These are phyloP conservation scores for Oscheius sp. DNA, from an alignment of 2,888 invertebrate species.

Conservation along the genomic window DNA sequence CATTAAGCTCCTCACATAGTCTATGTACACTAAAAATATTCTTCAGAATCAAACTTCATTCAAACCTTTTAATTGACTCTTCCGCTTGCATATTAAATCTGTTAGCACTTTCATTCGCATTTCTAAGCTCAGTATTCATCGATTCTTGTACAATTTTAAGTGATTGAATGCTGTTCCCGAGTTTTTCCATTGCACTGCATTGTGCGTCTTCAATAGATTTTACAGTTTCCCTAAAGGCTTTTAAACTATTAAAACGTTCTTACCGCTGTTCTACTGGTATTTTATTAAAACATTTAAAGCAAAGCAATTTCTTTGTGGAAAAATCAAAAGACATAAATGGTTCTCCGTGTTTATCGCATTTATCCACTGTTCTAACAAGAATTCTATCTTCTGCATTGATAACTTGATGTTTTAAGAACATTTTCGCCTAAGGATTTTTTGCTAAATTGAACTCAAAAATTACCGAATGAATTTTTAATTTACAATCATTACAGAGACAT, in stretches of 20 bases:
- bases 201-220: conserved; percentile 14
- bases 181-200: conserved; percentile 9
- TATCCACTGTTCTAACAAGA: conserved; percentile 57
- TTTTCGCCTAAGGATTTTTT: conserved; percentile 75
- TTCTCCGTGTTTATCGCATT: conserved; percentile 79
- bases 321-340: conserved; percentile 82
- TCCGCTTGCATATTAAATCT: not conserved
- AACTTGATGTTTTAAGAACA: conserved; percentile 81
- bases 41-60: not conserved
- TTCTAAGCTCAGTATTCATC: conserved; percentile 4
- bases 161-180: not conserved
- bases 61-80: not conserved
- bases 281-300: conserved; percentile 80
- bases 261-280: conserved; percentile 14
- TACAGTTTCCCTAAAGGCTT: not conserved
- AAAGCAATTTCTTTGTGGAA: conserved; percentile 79
- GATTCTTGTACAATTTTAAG: conserved; percentile 5
- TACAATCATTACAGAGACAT: conserved; percentile 79
- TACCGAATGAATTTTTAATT: conserved; percentile 79
- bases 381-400: conserved; percentile 77
- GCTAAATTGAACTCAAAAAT: not conserved
- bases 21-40: conserved; percentile 79
- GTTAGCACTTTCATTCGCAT: not conserved
- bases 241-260: not conserved
- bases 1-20: conserved; percentile 78